A percentile compares a stretch with the other conserved stretches of the same genome.
Evolutionary conservation across 2,797 vertebrate genomes (phyloP).

Genomic region (Kryptolebias ocellatus): DNA sequence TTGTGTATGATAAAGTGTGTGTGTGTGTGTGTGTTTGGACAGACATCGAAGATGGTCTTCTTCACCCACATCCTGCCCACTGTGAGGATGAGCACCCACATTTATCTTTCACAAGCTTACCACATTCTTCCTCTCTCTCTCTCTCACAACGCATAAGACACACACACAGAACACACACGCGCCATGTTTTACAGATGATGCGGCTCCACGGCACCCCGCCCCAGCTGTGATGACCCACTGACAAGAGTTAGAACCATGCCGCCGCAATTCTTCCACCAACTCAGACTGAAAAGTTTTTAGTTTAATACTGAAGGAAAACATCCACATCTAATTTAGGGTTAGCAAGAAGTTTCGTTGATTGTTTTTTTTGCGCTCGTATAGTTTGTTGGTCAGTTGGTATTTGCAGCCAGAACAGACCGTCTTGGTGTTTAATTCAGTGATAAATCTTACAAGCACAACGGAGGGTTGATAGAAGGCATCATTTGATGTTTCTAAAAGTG

Average conservation of each 20-base stretch:
- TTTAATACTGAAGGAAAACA: slow-evolving; percentile 58
- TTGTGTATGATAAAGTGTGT: neutral
- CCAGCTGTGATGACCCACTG: slow-evolving; percentile 65
- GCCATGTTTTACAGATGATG: slow-evolving; percentile 50
- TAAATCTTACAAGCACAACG: no score
- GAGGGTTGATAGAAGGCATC: no score
- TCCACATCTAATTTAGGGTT: slow-evolving; percentile 59
- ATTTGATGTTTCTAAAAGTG: no score
- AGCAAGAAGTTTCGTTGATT: slow-evolving; percentile 67
- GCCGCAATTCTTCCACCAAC: slow-evolving; percentile 41
- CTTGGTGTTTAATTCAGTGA: neutral
- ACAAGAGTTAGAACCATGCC: slow-evolving; percentile 59
- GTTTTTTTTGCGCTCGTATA: slow-evolving; percentile 78
- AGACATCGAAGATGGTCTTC: slow-evolving; percentile 28
- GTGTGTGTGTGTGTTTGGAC: slow-evolving; percentile 6
- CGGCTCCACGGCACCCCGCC: slow-evolving; percentile 57
- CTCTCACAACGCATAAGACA: slow-evolving; percentile 29
- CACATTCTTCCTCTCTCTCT: slow-evolving; percentile 57
- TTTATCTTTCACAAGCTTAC: slow-evolving; percentile 56
- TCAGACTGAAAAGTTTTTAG: slow-evolving; percentile 38
- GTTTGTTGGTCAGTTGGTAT: slow-evolving; percentile 67
- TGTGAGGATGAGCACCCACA: slow-evolving; percentile 58
- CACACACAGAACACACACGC: slow-evolving; percentile 32
- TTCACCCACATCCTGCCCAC: slow-evolving; percentile 73
- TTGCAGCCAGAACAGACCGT: slow-evolving; percentile 32